Evolutionary conservation across 2,888 invertebrate genomes (phyloP).

Genomic region (Netelia virgata): DNA sequence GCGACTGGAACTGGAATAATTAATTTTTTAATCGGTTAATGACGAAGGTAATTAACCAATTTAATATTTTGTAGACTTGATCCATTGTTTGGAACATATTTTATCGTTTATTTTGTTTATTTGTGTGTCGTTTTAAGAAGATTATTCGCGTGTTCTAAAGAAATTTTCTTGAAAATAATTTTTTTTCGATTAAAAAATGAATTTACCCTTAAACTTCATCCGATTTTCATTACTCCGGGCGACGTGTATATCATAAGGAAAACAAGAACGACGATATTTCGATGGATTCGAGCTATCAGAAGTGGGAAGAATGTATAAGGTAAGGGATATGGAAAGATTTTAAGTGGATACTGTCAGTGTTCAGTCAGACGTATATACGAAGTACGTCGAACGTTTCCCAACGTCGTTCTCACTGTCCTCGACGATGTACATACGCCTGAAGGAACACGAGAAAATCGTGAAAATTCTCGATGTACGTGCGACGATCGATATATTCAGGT

Average conservation of each 20-base stretch:
- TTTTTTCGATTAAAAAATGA: neutral
- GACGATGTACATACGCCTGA: slow-evolving; percentile 11
- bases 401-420: slow-evolving; percentile 18
- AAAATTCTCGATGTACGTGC: slow-evolving; percentile 5
- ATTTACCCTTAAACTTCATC: neutral
- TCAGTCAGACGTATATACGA: slow-evolving; percentile 34
- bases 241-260: neutral
- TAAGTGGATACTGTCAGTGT: slow-evolving; percentile 43
- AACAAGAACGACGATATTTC: neutral
- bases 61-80: no score
- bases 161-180: neutral
- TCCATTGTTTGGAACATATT: no score
- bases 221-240: no score
- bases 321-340: slow-evolving; percentile 19
- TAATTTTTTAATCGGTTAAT: neutral
- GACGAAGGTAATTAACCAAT: no score
- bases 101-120: no score
- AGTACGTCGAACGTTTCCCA: slow-evolving; percentile 15
- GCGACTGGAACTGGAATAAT: neutral
- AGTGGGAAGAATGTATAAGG: slow-evolving; percentile 16
- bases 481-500: slow-evolving; percentile 47
- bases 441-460: slow-evolving; percentile 36
- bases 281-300: slow-evolving; percentile 2
- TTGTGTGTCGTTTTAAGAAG: no score
- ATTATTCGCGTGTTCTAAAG: no score